Percentiles rank a stretch among this genome's conserved stretches.
Evolutionary conservation across 2,113 vertebrate species (phyloP).

Genomic region (Mormyrus lacerda): DNA sequence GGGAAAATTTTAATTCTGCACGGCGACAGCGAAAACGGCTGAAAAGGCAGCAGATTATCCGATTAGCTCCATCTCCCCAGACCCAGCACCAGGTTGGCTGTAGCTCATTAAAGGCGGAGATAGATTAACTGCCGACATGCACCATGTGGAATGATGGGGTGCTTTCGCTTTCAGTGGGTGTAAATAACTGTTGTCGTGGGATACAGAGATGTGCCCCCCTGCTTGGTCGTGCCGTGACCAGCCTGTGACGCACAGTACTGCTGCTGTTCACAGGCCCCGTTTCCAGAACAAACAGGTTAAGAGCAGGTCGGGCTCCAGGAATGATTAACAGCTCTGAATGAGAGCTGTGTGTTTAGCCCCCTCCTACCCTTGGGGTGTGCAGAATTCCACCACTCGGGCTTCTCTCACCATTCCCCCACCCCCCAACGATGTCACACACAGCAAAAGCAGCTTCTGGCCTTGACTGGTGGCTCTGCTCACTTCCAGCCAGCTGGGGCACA

Average conservation of each 20-base stretch:
- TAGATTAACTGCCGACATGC: background rate
- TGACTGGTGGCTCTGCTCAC: background rate
- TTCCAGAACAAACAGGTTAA: background rate
- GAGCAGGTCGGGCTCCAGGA: background rate
- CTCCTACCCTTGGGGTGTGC: background rate
- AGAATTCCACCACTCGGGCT: background rate
- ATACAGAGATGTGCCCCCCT: background rate
- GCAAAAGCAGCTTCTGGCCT: background rate
- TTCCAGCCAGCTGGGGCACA: background rate
- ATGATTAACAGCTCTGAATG: slow-evolving; percentile 6
- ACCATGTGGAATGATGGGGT: background rate
- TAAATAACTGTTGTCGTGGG: background rate
- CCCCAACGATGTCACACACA: background rate
- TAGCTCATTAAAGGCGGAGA: background rate
- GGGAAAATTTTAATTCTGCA: background rate
- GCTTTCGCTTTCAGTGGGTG: background rate
- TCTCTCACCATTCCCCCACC: background rate
- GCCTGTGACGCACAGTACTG: background rate
- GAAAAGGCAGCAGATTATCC: background rate
- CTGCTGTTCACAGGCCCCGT: background rate
- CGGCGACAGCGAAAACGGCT: background rate
- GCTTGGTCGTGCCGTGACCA: background rate
- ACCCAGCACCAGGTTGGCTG: background rate
- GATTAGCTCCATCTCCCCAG: background rate
- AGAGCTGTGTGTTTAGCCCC: background rate